phyloP scores from a whole-genome alignment of 30 jellyfish, hydroid and myxozoan species.

The Cassiopea andromeda region DNA sequence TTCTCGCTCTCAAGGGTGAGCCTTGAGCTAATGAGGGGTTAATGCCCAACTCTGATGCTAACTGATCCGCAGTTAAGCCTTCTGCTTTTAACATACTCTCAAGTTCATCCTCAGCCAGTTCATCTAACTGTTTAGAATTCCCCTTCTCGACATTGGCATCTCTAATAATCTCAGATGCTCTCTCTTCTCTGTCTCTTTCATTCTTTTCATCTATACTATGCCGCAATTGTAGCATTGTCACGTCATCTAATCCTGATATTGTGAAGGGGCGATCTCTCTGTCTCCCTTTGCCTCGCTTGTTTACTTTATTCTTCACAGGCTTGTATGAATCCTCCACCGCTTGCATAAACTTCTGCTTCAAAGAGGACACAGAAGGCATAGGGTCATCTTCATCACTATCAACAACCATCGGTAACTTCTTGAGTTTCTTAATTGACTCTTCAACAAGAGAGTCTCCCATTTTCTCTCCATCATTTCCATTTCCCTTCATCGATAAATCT shows the following conservation, averaged over 20 bases:
- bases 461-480: conserved; percentile 26
- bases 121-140: conserved; percentile 27
- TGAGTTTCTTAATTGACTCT: conserved; percentile 52
- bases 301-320: conserved; percentile 57
- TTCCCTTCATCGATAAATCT: conserved; percentile 46
- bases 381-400: conserved; percentile 86
- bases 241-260: conserved; percentile 88
- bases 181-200: conserved; percentile 15
- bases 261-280: conserved; percentile 87
- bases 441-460: conserved; percentile 54
- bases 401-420: conserved; percentile 69
- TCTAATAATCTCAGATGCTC: not conserved
- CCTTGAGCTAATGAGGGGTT: conserved; percentile 87
- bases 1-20: conserved; percentile 46
- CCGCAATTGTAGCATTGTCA: conserved; percentile 66
- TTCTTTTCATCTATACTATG: conserved; percentile 61
- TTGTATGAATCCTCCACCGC: conserved; percentile 90
- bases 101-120: conserved; percentile 64
- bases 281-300: conserved; percentile 48
- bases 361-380: conserved; percentile 81
- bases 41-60: conserved; percentile 79
- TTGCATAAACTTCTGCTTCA: conserved; percentile 79
- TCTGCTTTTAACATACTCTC: conserved; percentile 72
- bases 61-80: conserved; percentile 82
- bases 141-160: conserved; percentile 11